Percentiles rank a stretch among this genome's conserved stretches.
phyloP scores from a whole-genome alignment of 2,113 vertebrate genomes.

The Trogon melanurus region DNA sequence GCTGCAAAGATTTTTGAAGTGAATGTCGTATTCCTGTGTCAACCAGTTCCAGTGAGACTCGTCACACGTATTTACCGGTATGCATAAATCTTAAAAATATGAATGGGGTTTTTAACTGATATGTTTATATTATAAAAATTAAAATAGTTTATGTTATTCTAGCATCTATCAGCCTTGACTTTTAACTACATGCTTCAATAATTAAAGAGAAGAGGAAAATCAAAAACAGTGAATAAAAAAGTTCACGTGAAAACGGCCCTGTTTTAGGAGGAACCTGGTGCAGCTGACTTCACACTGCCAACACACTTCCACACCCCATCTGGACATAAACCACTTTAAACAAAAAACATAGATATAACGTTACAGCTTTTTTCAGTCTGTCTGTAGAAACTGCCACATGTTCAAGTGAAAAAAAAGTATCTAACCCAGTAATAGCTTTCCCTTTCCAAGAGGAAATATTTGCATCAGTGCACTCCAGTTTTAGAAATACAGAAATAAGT shows the following conservation, averaged over 20 bases:
- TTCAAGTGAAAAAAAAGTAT: background rate
- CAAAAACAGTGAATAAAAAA: background rate
- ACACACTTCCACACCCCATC: background rate
- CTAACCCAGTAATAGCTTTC: background rate
- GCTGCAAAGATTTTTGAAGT: background rate
- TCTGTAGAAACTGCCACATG: slow-evolving; percentile 44
- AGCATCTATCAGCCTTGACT: background rate
- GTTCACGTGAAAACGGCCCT: background rate
- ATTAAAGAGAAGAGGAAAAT: background rate
- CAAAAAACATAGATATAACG: background rate
- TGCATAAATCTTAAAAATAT: background rate
- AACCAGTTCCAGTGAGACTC: background rate
- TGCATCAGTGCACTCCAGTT: background rate
- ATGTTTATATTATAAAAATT: background rate
- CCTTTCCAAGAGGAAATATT: slow-evolving; percentile 53
- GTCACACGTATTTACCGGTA: background rate
- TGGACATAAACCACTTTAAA: background rate
- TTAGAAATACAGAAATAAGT: background rate
- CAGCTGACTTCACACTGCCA: background rate
- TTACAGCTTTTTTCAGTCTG: background rate
- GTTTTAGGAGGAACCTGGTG: background rate
- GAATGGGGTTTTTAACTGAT: background rate
- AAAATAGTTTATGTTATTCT: background rate
- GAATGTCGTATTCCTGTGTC: background rate
- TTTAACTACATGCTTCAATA: background rate